phyloP scores from a whole-genome alignment of 2,797 vertebrate genomes.

The Chelmon rostratus region DNA sequence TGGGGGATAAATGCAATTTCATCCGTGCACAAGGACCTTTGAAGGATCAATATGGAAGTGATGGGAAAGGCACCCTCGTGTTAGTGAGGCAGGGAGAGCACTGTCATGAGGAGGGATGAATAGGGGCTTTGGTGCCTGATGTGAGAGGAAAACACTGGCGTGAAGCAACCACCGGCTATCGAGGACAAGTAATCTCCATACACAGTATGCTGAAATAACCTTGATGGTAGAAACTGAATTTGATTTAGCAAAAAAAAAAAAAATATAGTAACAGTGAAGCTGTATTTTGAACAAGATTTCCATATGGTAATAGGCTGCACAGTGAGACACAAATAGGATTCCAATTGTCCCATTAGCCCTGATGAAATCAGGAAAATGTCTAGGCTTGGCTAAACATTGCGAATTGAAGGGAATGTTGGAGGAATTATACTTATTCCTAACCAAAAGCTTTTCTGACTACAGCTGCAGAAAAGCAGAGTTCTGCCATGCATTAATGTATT shows the following conservation, averaged over 20 bases:
- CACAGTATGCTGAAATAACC: constrained; percentile 68
- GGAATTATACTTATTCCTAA: constrained; percentile 45
- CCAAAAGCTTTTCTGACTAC: constrained; percentile 43
- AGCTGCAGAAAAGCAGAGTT: constrained; percentile 24
- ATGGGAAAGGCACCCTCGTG: constrained; percentile 46
- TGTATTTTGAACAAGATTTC: constrained; percentile 74
- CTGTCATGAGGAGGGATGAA: constrained; percentile 32
- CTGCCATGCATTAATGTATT: constrained; percentile 35
- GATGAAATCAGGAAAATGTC: constrained; percentile 72
- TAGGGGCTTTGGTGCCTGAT: constrained; percentile 33
- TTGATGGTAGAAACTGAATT: constrained; percentile 64
- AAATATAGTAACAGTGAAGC: constrained; percentile 37
- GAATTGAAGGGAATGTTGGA: constrained; percentile 42
- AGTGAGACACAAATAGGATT: constrained; percentile 78
- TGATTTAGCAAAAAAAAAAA: constrained; percentile 60
- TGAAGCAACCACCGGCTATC: constrained; percentile 56
- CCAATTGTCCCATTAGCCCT: constrained; percentile 73
- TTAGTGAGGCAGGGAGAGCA: constrained; percentile 35
- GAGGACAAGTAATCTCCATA: constrained; percentile 71
- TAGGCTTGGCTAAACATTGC: constrained; percentile 42
- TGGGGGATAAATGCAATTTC: constrained; percentile 69
- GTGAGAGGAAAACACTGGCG: constrained; percentile 53
- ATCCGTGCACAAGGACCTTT: constrained; percentile 64
- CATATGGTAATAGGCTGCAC: constrained; percentile 78
- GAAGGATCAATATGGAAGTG: constrained; percentile 74